Conservation (phyloP, 2,888 invertebrate species). For the Linnaemya tessellans region DNA sequence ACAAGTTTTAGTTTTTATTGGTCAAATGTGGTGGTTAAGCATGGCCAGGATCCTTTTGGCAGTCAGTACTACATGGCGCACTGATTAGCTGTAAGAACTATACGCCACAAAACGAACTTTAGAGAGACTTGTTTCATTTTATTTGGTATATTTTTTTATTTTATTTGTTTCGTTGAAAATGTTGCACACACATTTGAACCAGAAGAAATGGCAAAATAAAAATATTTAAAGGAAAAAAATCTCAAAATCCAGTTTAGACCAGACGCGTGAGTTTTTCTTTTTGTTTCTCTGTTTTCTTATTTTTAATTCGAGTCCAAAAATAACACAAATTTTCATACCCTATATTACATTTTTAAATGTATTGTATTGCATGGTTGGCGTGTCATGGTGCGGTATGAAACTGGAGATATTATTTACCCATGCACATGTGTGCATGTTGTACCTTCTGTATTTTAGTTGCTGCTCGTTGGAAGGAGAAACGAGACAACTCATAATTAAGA, state of each 20-base stretch:
- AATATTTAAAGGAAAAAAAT: conserved; percentile 15
- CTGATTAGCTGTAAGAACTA: conserved; percentile 70
- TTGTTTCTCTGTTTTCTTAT: conserved; percentile 9
- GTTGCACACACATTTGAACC: conserved; percentile 34
- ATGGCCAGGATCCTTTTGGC: conserved; percentile 71
- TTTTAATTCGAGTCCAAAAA: conserved; percentile 69
- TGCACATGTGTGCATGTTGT: not conserved
- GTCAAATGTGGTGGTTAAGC: conserved; percentile 66
- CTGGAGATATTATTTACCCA: not conserved
- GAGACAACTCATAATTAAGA: not conserved
- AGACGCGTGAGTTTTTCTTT: conserved; percentile 68
- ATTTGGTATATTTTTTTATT: not conserved
- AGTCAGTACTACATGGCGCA: conserved; percentile 57
- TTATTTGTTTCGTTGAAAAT: conserved; percentile 1
- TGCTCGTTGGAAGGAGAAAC: not conserved
- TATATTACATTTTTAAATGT: conserved; percentile 56
- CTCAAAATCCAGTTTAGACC: conserved; percentile 70
- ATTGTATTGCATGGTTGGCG: conserved; percentile 26
- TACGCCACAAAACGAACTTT: conserved; percentile 49
- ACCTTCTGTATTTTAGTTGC: not conserved
- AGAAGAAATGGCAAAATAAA: conserved; percentile 56
- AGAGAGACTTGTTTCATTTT: conserved; percentile 53
- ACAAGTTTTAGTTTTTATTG: conserved; percentile 68
- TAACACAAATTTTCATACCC: conserved; percentile 68
- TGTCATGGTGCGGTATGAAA: conserved; percentile 3